Evolutionary conservation across 2,888 invertebrate species (phyloP).

Genomic region (Acanthosoma haemorrhoidale): DNA sequence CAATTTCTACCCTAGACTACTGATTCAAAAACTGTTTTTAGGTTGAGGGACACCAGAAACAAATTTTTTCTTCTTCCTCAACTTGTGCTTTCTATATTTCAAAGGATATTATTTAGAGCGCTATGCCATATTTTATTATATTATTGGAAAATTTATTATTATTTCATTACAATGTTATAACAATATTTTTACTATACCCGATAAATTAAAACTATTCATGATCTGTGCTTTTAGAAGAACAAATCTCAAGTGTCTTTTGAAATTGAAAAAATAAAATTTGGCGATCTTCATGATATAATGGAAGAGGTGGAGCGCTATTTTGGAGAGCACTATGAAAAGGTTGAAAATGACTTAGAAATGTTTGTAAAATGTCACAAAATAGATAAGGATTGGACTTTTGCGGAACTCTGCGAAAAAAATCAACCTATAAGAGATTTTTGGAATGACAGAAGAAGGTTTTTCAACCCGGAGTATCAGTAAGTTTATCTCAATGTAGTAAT

Average conservation of each 20-base stretch:
- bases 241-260: slow-evolving; percentile 18
- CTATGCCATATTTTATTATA: too few species aligned
- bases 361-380: background rate
- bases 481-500: too few species aligned
- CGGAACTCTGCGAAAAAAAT: slow-evolving; percentile 33
- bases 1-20: too few species aligned
- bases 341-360: slow-evolving; percentile 17
- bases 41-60: too few species aligned
- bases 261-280: background rate
- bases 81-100: too few species aligned
- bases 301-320: slow-evolving; percentile 35
- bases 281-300: slow-evolving; percentile 20
- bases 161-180: background rate
- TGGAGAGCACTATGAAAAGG: slow-evolving; percentile 27
- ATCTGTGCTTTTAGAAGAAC: background rate
- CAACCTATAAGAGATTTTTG: slow-evolving; percentile 34
- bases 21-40: too few species aligned
- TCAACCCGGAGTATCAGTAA: slow-evolving; percentile 33
- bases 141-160: background rate
- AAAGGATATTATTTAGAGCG: too few species aligned
- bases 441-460: slow-evolving; percentile 34
- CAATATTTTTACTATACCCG: background rate
- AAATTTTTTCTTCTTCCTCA: too few species aligned
- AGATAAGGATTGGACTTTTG: slow-evolving; percentile 21
- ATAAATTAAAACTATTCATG: background rate